These are phyloP conservation scores for Axea sp. DNA, from an alignment of 2,888 invertebrate genomes.

Conservation along the genomic window DNA sequence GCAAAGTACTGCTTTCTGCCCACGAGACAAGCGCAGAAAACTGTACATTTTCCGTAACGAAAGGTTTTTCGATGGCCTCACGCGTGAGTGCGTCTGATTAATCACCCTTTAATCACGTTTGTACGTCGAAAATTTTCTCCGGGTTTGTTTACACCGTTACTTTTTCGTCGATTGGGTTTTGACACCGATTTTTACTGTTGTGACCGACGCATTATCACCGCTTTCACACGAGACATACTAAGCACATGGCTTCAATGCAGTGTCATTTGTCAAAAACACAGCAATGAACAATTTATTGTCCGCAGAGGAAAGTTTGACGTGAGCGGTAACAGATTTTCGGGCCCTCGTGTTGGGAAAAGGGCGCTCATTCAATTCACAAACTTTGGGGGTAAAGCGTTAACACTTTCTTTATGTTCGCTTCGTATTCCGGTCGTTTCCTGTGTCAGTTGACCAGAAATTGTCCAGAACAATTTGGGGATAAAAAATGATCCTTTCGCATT, in stretches of 20 bases:
- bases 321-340: constrained; percentile 14
- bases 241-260: constrained; percentile 23
- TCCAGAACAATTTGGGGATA: constrained; percentile 21
- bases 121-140: too few relatives aligned
- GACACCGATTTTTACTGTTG: background rate
- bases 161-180: background rate
- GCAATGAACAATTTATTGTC: constrained; percentile 36
- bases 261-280: constrained; percentile 33
- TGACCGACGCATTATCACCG: constrained; percentile 8
- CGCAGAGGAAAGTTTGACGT: constrained; percentile 14
- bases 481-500: constrained; percentile 33
- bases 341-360: background rate
- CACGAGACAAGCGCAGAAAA: background rate
- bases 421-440: background rate
- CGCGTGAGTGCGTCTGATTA: too few relatives aligned
- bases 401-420: constrained; percentile 23
- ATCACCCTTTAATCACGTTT: constrained; percentile 15
- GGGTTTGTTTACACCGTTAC: too few relatives aligned
- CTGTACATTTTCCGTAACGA: too few relatives aligned
- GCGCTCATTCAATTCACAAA: background rate
- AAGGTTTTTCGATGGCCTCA: too few relatives aligned
- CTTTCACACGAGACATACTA: constrained; percentile 32
- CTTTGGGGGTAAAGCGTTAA: constrained; percentile 9
- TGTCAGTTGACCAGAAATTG: constrained; percentile 12
- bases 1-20: constrained; percentile 2